These are phyloP conservation scores for Glyphotaelius pellucidus DNA, from an alignment of 2,888 invertebrate species.

Conservation along the genomic window DNA sequence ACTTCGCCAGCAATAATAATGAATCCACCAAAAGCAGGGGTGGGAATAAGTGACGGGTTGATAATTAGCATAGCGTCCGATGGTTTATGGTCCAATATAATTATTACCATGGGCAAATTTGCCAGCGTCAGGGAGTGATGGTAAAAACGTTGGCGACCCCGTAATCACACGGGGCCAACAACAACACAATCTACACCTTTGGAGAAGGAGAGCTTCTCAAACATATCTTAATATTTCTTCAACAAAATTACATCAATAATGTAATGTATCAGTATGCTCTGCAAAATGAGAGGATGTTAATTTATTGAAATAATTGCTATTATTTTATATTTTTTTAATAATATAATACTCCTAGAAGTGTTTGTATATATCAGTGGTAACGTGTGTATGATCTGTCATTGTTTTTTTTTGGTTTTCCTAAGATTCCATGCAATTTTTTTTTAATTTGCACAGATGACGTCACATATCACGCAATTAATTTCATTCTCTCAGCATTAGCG, in stretches of 20 bases:
- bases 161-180: slow-evolving; percentile 50
- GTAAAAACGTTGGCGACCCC: slow-evolving; percentile 52
- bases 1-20: neutral
- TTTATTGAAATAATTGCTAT: no score
- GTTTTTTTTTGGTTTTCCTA: no score
- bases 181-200: slow-evolving; percentile 62
- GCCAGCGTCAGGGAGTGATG: neutral
- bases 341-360: no score
- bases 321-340: no score
- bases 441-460: no score
- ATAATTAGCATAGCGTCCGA: slow-evolving; percentile 22
- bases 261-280: no score
- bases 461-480: no score
- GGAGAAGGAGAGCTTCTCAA: slow-evolving; percentile 42
- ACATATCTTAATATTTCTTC: neutral
- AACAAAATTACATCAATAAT: neutral
- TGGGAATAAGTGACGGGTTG: slow-evolving; percentile 27
- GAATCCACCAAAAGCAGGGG: neutral
- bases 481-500: no score
- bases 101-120: slow-evolving; percentile 33
- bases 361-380: no score
- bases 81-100: slow-evolving; percentile 50
- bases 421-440: no score
- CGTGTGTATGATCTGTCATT: no score
- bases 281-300: no score